These are phyloP conservation scores for Strix aluco DNA, from an alignment of 2,113 vertebrate genomes.

Conservation along the genomic window DNA sequence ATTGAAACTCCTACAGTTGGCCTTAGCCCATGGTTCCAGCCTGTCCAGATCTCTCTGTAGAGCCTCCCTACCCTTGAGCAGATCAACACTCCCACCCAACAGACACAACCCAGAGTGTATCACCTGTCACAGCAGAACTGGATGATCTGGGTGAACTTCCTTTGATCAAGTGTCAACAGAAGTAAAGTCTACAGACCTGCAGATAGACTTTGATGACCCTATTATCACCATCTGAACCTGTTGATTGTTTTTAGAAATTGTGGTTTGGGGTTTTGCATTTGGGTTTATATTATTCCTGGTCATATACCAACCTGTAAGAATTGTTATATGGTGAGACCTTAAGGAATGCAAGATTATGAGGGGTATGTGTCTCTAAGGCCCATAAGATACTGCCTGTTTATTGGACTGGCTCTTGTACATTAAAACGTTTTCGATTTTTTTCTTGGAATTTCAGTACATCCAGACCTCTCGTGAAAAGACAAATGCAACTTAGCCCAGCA, in stretches of 20 bases:
- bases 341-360: not conserved
- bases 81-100: too few species aligned
- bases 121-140: not conserved
- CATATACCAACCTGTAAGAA: not conserved
- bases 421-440: not conserved
- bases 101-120: rapidly evolving
- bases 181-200: not conserved
- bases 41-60: too few species aligned
- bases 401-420: not conserved
- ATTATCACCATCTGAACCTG: not conserved
- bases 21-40: too few species aligned
- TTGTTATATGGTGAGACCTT: not conserved
- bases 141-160: not conserved
- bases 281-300: not conserved
- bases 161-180: not conserved
- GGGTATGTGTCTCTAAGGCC: not conserved
- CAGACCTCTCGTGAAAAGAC: not conserved
- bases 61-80: too few species aligned
- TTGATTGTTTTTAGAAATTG: not conserved
- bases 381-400: not conserved
- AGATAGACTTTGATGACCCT: not conserved
- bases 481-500: not conserved
- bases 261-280: not conserved
- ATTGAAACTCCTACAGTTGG: too few species aligned
- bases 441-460: not conserved